Conservation (phyloP, 2,888 invertebrate genomes). For the Heliconius sara region DNA sequence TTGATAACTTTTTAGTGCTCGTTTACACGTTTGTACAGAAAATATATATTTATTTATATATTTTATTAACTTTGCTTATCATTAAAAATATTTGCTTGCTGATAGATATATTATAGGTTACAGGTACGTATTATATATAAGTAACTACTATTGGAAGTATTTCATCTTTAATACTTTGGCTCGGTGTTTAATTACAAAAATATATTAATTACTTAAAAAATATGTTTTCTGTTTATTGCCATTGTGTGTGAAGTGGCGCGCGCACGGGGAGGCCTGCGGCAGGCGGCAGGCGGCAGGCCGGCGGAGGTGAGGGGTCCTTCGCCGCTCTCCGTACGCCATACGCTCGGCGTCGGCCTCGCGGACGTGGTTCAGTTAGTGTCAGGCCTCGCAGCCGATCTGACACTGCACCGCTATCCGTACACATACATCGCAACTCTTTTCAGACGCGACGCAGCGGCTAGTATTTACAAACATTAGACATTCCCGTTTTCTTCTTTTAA, state of each 20-base stretch:
- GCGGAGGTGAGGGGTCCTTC: constrained; percentile 68
- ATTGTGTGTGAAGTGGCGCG: constrained; percentile 70
- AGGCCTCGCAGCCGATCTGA: constrained; percentile 60
- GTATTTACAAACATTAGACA: constrained; percentile 58
- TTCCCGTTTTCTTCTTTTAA: constrained; percentile 54
- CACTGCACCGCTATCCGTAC: constrained; percentile 64
- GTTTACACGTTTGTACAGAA: background rate
- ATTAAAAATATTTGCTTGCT: background rate
- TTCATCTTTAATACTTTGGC: background rate
- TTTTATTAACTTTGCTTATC: background rate
- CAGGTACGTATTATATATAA: background rate
- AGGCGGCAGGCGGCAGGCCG: constrained; percentile 58
- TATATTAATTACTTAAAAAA: constrained; percentile 35
- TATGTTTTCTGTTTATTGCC: constrained; percentile 46
- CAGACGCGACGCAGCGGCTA: constrained; percentile 56
- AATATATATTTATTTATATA: background rate
- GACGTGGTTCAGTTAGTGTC: constrained; percentile 73
- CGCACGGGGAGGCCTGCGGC: constrained; percentile 67
- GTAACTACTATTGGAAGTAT: no score
- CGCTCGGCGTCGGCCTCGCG: constrained; percentile 69
- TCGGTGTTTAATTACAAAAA: constrained; percentile 20
- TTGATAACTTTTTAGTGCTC: background rate
- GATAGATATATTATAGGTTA: background rate
- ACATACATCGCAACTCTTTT: constrained; percentile 62
- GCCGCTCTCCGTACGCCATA: constrained; percentile 52